Evolutionary conservation across 2,113 vertebrate species (phyloP).

Genomic region (Tragulus kanchil): DNA sequence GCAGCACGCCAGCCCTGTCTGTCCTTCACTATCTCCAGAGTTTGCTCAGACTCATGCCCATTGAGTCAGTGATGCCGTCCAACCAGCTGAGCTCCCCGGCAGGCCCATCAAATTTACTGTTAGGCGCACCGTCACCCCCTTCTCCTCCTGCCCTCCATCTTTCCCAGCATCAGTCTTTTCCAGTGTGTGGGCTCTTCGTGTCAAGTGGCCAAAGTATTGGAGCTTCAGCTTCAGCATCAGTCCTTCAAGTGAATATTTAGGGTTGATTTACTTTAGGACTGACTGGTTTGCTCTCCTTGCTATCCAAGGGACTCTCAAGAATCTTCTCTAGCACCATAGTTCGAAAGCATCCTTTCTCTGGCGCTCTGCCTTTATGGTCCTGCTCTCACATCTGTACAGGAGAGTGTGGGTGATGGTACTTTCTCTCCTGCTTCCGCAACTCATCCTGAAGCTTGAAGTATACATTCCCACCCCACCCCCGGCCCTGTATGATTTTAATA

Average conservation of each 20-base stretch:
- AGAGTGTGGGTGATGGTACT: not conserved
- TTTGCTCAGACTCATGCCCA: not conserved
- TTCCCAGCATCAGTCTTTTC: not conserved
- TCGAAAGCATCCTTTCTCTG: not conserved
- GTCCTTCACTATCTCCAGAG: not conserved
- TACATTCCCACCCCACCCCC: not conserved
- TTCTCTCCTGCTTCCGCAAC: not conserved
- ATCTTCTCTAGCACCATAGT: not conserved
- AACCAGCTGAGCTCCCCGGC: not conserved
- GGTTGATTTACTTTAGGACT: not conserved
- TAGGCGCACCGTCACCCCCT: not conserved
- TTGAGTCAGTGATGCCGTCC: not conserved
- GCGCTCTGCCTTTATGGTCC: not conserved
- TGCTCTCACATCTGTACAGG: not conserved
- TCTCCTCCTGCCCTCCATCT: not conserved
- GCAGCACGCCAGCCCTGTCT: not conserved
- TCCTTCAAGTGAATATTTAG: not conserved
- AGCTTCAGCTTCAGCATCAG: not conserved
- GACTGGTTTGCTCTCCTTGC: not conserved
- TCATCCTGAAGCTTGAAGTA: not conserved
- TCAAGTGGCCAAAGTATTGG: not conserved
- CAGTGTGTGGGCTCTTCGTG: not conserved
- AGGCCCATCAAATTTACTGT: no score
- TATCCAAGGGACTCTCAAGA: not conserved
- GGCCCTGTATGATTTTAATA: not conserved